Evolutionary conservation across 2,797 vertebrate species (phyloP).

Genomic region (Chaetodon trifasciatus): DNA sequence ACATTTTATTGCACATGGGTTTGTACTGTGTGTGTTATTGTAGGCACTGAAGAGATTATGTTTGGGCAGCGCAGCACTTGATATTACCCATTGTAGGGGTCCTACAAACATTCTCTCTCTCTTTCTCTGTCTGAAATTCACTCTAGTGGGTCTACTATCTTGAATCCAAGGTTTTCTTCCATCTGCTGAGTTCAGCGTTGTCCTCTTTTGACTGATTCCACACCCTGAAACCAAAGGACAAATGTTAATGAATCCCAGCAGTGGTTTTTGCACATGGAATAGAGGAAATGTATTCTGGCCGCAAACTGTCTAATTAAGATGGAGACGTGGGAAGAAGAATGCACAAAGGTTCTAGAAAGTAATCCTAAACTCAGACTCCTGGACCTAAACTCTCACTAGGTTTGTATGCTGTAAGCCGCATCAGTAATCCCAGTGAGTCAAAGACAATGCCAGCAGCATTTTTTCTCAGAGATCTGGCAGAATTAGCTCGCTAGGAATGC

Average conservation of each 20-base stretch:
- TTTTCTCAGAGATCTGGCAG: constrained; percentile 56
- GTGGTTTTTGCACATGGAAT: constrained; percentile 27
- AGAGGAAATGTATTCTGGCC: constrained; percentile 39
- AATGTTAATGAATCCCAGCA: constrained; percentile 50
- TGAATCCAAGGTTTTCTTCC: constrained; percentile 32
- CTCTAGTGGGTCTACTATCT: not conserved
- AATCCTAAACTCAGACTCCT: constrained; percentile 53
- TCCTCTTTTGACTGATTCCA: constrained; percentile 28
- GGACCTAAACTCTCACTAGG: constrained; percentile 46
- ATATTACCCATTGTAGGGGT: constrained; percentile 14
- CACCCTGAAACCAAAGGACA: constrained; percentile 26
- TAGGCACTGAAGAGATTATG: constrained; percentile 22
- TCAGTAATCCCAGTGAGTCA: constrained; percentile 61
- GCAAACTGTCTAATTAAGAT: constrained; percentile 51
- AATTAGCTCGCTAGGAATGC: constrained; percentile 56
- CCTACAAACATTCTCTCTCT: constrained; percentile 15
- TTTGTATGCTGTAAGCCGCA: constrained; percentile 44
- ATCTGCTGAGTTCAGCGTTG: constrained; percentile 16
- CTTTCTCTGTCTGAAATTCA: not conserved
- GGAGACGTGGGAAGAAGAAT: constrained; percentile 41
- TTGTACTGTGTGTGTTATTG: constrained; percentile 12
- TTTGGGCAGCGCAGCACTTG: constrained; percentile 13
- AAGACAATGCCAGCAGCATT: constrained; percentile 60
- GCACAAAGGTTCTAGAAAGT: constrained; percentile 31
- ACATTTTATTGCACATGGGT: constrained; percentile 10